Base-by-base conservation (phyloP, 92 coral and sea anemone genomes). In the Parazoanthus darwini region DNA sequence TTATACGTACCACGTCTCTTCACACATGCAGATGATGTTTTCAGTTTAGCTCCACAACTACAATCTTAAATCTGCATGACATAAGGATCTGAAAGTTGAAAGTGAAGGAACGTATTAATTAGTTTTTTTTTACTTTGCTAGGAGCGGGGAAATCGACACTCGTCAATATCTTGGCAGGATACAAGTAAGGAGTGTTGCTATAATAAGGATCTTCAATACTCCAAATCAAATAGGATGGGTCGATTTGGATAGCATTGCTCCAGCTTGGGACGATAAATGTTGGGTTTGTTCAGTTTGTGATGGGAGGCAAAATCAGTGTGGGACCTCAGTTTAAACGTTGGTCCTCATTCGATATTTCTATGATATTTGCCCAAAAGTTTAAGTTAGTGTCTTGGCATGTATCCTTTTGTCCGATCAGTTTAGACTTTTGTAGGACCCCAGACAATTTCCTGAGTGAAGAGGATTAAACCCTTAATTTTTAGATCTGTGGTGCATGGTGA, bases 131-230 rank as follows among this genome's bases (percentile, higher is more conserved):
- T 78, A 76, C 54, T 3, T 39, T 59, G 87, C 56, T 56, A 96
- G 99, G 99, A 77, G 99, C 99, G 80, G 99, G 99, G 22, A 96
- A 96, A 75, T 95, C 99, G 16, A 96, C 99, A 8, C 94, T 96
- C n/a, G 92, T 96, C 48, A 96, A 95, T 82, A 91, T 96, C 43
- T 92, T 95, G 18, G 98, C 98, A 33, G 98, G 98, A 77, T 96
- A 96, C 93, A 93, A 91, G 98, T 96, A 87, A 6, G 96, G 56
- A 20, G 15, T 76, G 35, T n/a, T 37, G 80, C 80, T 39, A 51
- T 58, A 13, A 3, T 18, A 63, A 63, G 8, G 25, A 82, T 44
- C 37, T 51, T 11, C 39, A 14, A 35, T 26, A 54, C 25, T 23
- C 42, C 63, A 26, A 63, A 23, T 3, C 26, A 3, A 22, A 7